These are phyloP conservation scores for Syrista parreyssii DNA, from an alignment of 2,888 invertebrate genomes.

Conservation along the genomic window DNA sequence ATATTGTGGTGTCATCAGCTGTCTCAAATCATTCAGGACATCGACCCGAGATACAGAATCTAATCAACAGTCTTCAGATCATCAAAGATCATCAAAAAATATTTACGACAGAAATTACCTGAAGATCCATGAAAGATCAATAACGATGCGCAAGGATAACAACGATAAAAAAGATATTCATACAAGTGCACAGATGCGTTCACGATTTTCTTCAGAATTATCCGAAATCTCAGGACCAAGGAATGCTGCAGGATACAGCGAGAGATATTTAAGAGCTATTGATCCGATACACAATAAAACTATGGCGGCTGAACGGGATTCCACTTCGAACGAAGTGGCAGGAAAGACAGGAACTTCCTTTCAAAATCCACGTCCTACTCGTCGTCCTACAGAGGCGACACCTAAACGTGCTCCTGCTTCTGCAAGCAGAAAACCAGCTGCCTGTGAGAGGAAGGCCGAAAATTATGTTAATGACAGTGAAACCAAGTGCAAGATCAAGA, in stretches of 20 bases:
- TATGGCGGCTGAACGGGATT: not conserved
- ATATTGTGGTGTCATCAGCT: slow-evolving; percentile 44
- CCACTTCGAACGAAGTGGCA: not conserved
- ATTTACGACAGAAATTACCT: not conserved
- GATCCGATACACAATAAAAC: not conserved
- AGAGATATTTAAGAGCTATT: not conserved
- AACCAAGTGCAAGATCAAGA: not conserved
- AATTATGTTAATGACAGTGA: not conserved
- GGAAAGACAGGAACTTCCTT: not conserved
- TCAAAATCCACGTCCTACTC: not conserved
- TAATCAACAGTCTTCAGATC: not conserved
- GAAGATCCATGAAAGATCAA: not conserved
- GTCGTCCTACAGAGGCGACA: not conserved
- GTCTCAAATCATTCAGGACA: not conserved
- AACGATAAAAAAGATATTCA: not conserved
- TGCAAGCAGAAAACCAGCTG: not conserved
- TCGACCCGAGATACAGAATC: not conserved
- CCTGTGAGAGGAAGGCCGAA: not conserved
- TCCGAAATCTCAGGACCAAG: not conserved
- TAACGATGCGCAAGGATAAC: not conserved
- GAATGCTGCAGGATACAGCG: not conserved
- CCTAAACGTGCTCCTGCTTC: not conserved
- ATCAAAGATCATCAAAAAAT: not conserved
- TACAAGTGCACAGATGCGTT: not conserved
- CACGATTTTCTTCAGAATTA: not conserved